These are phyloP conservation scores for Anolis sagrei DNA, from an alignment of 2,113 vertebrate species.

Conservation along the genomic window DNA sequence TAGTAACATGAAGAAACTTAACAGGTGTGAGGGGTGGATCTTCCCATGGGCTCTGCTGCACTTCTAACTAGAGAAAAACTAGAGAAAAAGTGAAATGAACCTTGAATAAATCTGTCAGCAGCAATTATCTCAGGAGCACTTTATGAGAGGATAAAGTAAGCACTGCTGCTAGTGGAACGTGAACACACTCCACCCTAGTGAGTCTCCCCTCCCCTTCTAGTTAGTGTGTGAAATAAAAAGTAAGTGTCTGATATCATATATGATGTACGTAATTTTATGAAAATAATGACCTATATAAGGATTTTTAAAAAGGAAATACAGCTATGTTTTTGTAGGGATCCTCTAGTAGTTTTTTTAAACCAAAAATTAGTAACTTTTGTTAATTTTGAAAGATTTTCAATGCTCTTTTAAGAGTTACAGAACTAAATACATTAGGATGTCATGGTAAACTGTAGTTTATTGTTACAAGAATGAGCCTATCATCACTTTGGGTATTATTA, in stretches of 20 bases:
- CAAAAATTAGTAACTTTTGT: conserved; percentile 44
- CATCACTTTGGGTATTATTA: too few species aligned
- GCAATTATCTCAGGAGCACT: conserved; percentile 94
- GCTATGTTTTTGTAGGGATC: conserved; percentile 50
- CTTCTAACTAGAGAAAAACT: conserved; percentile 83
- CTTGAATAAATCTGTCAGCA: conserved; percentile 95
- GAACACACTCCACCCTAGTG: conserved; percentile 70
- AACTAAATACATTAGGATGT: not conserved
- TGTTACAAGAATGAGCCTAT: not conserved
- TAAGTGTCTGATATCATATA: conserved; percentile 69
- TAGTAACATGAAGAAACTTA: conserved; percentile 83
- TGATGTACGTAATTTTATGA: conserved; percentile 44
- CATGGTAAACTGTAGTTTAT: not conserved
- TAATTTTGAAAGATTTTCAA: conserved; percentile 50
- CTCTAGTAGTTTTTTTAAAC: conserved; percentile 23
- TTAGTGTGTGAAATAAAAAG: conserved; percentile 74
- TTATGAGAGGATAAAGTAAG: conserved; percentile 81
- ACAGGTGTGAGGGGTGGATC: conserved; percentile 89
- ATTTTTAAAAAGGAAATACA: conserved; percentile 62
- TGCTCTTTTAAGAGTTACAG: conserved; percentile 26
- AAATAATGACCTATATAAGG: conserved; percentile 58
- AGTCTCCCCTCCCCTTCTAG: conserved; percentile 65
- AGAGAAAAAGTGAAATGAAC: conserved; percentile 90
- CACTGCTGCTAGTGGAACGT: conserved; percentile 80
- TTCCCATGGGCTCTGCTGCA: conserved; percentile 80